These are phyloP conservation scores for Nycteola revayana DNA, from an alignment of 2,888 invertebrate genomes.

Conservation along the genomic window DNA sequence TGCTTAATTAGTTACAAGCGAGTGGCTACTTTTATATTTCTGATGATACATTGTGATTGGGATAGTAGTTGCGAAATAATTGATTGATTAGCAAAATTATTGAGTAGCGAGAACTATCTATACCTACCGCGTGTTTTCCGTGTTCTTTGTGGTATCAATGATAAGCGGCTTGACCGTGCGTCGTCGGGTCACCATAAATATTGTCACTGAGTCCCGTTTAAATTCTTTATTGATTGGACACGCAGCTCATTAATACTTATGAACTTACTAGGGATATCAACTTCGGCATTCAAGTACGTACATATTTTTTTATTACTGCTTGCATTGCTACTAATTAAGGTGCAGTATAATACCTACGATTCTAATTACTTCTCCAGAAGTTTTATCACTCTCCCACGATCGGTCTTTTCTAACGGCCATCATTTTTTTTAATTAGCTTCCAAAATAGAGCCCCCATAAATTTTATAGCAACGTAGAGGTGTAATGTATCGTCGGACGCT, in stretches of 20 bases:
- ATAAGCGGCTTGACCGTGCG: conserved; percentile 46
- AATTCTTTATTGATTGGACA: conserved; percentile 47
- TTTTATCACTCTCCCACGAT: conserved; percentile 76
- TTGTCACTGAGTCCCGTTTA: conserved; percentile 51
- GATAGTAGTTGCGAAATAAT: no score
- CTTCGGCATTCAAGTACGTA: neutral
- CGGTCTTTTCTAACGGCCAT: conserved; percentile 63
- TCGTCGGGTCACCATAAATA: conserved; percentile 58
- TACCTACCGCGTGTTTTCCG: conserved; percentile 41
- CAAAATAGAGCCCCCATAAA: conserved; percentile 75
- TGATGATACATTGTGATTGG: no score
- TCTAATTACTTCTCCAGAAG: conserved; percentile 51
- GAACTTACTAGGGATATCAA: conserved; percentile 17
- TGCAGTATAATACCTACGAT: conserved; percentile 37
- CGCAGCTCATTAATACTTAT: conserved; percentile 41
- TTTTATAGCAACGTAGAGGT: conserved; percentile 68
- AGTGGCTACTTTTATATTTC: neutral
- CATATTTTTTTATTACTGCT: no score
- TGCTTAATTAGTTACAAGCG: neutral
- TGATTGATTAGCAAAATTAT: conserved; percentile 24
- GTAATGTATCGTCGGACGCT: conserved; percentile 47
- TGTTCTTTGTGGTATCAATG: conserved; percentile 37
- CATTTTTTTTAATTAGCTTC: conserved; percentile 74
- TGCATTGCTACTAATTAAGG: conserved; percentile 26
- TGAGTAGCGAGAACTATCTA: no score